Percentiles rank a stretch among this genome's conserved stretches.
phyloP scores from a whole-genome alignment of 1,140 invertebrate genomes.

The Listronotus oregonensis region DNA sequence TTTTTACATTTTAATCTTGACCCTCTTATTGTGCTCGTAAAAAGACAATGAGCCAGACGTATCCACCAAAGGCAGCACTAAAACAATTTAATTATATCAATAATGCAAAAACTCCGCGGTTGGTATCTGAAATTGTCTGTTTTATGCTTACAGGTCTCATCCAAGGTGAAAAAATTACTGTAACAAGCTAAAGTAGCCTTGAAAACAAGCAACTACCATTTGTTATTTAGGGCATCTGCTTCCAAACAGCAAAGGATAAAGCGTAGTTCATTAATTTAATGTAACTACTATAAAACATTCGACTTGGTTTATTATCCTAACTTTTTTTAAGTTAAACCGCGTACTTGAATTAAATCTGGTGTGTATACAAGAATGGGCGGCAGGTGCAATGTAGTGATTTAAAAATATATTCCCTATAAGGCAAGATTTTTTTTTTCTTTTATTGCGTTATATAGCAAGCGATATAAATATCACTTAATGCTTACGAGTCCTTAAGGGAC shows the following conservation, averaged over 20 bases:
- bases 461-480: too few relatives aligned
- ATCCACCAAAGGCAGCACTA: too few relatives aligned
- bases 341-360: not conserved
- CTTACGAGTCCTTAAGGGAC: too few relatives aligned
- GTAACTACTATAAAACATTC: not conserved
- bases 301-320: conserved; percentile 4
- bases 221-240: conserved; percentile 8
- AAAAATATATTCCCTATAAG: too few relatives aligned
- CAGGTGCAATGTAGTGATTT: not conserved
- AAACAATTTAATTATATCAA: too few relatives aligned
- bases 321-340: not conserved
- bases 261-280: conserved; percentile 5
- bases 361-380: not conserved
- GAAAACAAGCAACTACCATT: not conserved
- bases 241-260: not conserved
- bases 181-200: conserved; percentile 1
- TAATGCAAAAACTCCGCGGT: too few relatives aligned
- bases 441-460: too few relatives aligned
- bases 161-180: not conserved
- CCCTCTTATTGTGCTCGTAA: too few relatives aligned
- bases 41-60: too few relatives aligned
- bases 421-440: too few relatives aligned
- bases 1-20: too few relatives aligned
- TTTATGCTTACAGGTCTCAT: not conserved
- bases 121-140: too few relatives aligned